These are phyloP conservation scores for Marisa cornuarietis DNA, from an alignment of 1,140 invertebrate species.

Conservation along the genomic window DNA sequence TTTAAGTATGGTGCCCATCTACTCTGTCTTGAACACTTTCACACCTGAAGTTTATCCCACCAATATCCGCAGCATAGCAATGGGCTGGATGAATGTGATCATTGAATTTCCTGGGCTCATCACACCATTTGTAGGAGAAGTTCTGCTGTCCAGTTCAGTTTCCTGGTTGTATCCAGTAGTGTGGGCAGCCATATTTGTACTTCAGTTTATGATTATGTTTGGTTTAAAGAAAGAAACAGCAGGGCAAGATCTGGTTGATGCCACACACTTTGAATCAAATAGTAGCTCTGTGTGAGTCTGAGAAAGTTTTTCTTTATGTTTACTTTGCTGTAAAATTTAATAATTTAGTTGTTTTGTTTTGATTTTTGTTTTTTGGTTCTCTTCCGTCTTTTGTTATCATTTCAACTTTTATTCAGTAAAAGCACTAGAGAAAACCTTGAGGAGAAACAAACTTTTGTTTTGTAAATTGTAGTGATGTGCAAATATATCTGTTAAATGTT, in stretches of 20 bases:
- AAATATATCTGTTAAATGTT: no score
- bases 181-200: slow-evolving; percentile 46
- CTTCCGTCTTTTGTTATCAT: no score
- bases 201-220: slow-evolving; percentile 49
- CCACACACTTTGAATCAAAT: background rate
- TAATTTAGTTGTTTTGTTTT: no score
- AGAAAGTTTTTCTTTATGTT: no score
- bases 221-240: slow-evolving; percentile 50
- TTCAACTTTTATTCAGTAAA: no score
- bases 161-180: slow-evolving; percentile 57
- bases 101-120: slow-evolving; percentile 53
- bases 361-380: no score
- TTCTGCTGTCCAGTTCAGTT: slow-evolving; percentile 43
- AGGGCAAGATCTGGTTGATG: slow-evolving; percentile 42
- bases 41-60: slow-evolving; percentile 60
- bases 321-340: no score
- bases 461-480: no score
- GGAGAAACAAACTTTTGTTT: no score
- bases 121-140: slow-evolving; percentile 54
- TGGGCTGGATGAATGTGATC: slow-evolving; percentile 54
- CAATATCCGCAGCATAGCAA: slow-evolving; percentile 48
- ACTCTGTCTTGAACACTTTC: slow-evolving; percentile 57
- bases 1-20: slow-evolving; percentile 61
- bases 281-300: background rate
- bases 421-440: no score